Evolutionary conservation across 2,797 vertebrate genomes (phyloP).

Genomic region (Lateolabrax maculatus): DNA sequence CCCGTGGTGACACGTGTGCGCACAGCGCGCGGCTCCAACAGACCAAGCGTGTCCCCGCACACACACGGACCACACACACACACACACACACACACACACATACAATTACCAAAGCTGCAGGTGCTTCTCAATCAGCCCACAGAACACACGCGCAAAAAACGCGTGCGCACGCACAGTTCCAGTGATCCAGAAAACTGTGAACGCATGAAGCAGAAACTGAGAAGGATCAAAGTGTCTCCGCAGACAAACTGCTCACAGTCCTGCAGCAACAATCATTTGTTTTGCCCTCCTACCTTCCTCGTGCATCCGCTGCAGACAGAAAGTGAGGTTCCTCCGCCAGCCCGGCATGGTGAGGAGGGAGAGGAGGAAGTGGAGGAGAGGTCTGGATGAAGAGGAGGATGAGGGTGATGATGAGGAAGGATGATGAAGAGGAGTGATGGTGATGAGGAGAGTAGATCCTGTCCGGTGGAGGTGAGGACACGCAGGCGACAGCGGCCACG

Average conservation of each 20-base stretch:
- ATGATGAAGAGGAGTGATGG: slow-evolving; percentile 40
- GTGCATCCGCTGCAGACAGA: slow-evolving; percentile 94
- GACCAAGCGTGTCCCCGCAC: slow-evolving; percentile 30
- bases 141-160: slow-evolving; percentile 32
- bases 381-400: slow-evolving; percentile 36
- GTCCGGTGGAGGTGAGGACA: slow-evolving; percentile 59
- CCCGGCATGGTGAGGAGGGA: slow-evolving; percentile 87
- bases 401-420: slow-evolving; percentile 26
- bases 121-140: slow-evolving; percentile 58
- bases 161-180: slow-evolving; percentile 32
- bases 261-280: slow-evolving; percentile 23
- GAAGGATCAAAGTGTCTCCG: slow-evolving; percentile 53
- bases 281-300: slow-evolving; percentile 90
- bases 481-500: slow-evolving; percentile 38
- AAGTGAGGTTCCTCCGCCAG: slow-evolving; percentile 93
- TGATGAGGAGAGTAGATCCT: slow-evolving; percentile 61
- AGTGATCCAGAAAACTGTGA: slow-evolving; percentile 65
- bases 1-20: slow-evolving; percentile 74
- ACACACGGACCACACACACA: not conserved
- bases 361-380: slow-evolving; percentile 45
- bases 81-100: slow-evolving; percentile 3
- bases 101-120: slow-evolving; percentile 53
- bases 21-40: slow-evolving; percentile 63
- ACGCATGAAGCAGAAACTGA: slow-evolving; percentile 51
- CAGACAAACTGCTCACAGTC: slow-evolving; percentile 40